These are phyloP conservation scores for Bombus picipes DNA, from an alignment of 1,140 invertebrate genomes.

Conservation along the genomic window DNA sequence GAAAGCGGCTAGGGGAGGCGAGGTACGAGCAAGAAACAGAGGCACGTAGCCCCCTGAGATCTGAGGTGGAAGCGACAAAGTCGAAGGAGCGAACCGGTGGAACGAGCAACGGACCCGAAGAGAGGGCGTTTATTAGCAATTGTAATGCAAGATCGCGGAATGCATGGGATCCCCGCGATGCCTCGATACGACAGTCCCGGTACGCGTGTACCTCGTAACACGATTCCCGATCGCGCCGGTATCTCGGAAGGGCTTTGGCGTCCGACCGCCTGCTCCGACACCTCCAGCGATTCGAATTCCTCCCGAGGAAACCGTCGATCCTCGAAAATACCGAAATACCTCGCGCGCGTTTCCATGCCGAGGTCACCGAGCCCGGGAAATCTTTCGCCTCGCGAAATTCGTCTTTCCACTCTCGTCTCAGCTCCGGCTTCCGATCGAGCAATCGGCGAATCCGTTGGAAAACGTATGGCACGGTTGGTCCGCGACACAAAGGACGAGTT, in stretches of 20 bases:
- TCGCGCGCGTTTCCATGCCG: no score
- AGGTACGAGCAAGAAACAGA: neutral
- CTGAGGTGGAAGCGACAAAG: neutral
- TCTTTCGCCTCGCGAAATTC: neutral
- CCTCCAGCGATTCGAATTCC: neutral
- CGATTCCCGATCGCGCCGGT: slow-evolving; percentile 55
- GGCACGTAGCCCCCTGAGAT: slow-evolving; percentile 8
- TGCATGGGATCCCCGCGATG: slow-evolving; percentile 70
- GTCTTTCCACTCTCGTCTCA: rapidly evolving
- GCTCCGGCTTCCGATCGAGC: neutral
- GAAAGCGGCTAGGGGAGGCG: neutral
- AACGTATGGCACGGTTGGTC: neutral
- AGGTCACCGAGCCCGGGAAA: neutral
- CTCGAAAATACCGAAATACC: no score
- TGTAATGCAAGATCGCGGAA: slow-evolving; percentile 77
- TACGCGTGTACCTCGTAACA: slow-evolving; percentile 72
- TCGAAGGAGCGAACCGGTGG: slow-evolving; percentile 46
- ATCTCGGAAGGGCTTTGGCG: slow-evolving; percentile 39
- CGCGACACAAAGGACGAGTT: neutral
- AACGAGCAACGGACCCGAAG: slow-evolving; percentile 51
- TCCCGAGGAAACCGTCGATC: neutral
- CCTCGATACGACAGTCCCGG: slow-evolving; percentile 71
- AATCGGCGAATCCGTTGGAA: neutral
- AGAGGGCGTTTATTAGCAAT: slow-evolving; percentile 76
- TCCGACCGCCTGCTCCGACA: neutral